Evolutionary conservation across 2,113 vertebrate genomes (phyloP).

Genomic region (Prionailurus bengalensis): DNA sequence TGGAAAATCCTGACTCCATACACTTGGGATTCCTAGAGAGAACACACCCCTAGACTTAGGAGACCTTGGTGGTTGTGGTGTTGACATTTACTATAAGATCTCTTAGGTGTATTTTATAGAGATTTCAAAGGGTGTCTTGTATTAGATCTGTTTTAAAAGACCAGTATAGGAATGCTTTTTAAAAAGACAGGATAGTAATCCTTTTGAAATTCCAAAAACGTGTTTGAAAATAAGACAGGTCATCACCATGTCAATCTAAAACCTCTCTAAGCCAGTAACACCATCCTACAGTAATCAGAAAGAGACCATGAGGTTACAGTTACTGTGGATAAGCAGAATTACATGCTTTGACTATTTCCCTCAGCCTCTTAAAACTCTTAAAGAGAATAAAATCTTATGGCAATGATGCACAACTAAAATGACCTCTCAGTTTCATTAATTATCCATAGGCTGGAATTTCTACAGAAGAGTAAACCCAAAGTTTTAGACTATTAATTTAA

Average conservation of each 20-base stretch:
- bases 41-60: background rate
- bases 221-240: conserved; percentile 63
- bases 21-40: background rate
- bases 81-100: background rate
- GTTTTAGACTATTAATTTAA: background rate
- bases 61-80: background rate
- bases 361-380: background rate
- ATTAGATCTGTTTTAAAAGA: background rate
- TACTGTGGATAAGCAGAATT: conserved; percentile 8
- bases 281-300: background rate
- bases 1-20: background rate
- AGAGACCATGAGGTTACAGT: background rate
- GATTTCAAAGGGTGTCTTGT: background rate
- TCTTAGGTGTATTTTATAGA: background rate
- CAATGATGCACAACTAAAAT: conserved; percentile 73
- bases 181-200: conserved; percentile 15
- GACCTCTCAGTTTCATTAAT: conserved; percentile 74
- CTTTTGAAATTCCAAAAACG: conserved; percentile 63
- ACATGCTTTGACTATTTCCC: conserved; percentile 14
- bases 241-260: conserved; percentile 26
- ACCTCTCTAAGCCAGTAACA: conserved; percentile 18
- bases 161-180: background rate
- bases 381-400: conserved; percentile 10
- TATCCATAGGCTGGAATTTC: conserved; percentile 56
- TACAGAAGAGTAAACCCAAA: conserved; percentile 30